Percentiles rank a stretch among this genome's conserved stretches.
These are phyloP conservation scores for Synanthedon formicaeformis DNA, from an alignment of 2,888 invertebrate genomes.

Conservation along the genomic window DNA sequence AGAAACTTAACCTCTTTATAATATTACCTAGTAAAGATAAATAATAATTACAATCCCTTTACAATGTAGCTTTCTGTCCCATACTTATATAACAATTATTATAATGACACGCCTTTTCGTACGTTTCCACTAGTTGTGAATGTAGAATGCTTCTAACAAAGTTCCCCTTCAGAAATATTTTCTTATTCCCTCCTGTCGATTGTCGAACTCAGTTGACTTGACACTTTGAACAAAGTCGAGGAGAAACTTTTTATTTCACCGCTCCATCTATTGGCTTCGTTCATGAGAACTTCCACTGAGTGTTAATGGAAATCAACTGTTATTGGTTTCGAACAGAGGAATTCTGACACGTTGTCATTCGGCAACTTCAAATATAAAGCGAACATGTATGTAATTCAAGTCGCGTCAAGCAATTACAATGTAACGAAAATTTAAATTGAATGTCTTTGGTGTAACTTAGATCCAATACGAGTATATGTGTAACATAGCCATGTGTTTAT, in stretches of 20 bases:
- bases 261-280: conserved; percentile 34
- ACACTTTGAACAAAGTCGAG: conserved; percentile 36
- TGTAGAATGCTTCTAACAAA: conserved; percentile 4
- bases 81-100: too few relatives aligned
- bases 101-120: too few relatives aligned
- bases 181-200: conserved; percentile 15
- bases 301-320: conserved; percentile 36
- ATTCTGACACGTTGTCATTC: conserved; percentile 16
- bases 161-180: conserved; percentile 5
- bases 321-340: conserved; percentile 30
- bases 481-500: conserved; percentile 9
- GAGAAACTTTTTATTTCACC: conserved; percentile 37
- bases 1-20: too few relatives aligned
- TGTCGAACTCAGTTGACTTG: conserved; percentile 45
- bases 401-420: too few relatives aligned
- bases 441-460: not conserved
- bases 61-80: too few relatives aligned
- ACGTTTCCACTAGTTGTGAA: conserved; percentile 4
- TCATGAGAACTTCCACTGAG: conserved; percentile 26
- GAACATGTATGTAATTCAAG: too few relatives aligned
- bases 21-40: too few relatives aligned
- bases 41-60: too few relatives aligned
- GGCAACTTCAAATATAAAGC: conserved; percentile 6
- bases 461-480: not conserved
- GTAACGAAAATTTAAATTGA: too few relatives aligned